These are phyloP conservation scores for Cremastobaeus sp. DNA, from an alignment of 2,888 invertebrate species.

Conservation along the genomic window DNA sequence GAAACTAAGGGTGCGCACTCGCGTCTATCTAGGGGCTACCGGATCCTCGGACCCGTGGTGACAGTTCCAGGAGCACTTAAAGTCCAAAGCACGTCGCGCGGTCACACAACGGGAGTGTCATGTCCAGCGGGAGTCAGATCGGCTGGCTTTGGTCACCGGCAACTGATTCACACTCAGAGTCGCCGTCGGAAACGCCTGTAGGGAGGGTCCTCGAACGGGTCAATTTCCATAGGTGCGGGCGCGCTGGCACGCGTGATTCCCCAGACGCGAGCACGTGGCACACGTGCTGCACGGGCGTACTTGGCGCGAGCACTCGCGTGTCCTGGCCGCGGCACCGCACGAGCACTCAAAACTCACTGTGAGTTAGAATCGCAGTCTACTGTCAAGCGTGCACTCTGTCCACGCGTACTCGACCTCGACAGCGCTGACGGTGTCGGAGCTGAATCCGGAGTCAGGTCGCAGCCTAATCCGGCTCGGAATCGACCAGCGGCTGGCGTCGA, in stretches of 20 bases:
- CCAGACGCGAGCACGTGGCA: slow-evolving; percentile 30
- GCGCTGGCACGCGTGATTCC: slow-evolving; percentile 34
- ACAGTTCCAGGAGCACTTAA: slow-evolving; percentile 8
- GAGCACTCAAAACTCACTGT: no score
- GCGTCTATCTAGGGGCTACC: slow-evolving; percentile 1
- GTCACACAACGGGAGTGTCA: slow-evolving; percentile 5
- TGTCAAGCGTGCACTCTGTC: slow-evolving; percentile 11
- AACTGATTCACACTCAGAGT: slow-evolving; percentile 41
- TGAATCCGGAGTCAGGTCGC: no score
- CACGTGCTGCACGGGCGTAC: slow-evolving; percentile 21
- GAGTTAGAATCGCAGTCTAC: not conserved
- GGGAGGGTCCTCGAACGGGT: slow-evolving; percentile 75
- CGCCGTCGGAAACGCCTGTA: slow-evolving; percentile 72
- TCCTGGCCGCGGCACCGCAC: slow-evolving; percentile 32
- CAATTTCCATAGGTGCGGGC: slow-evolving; percentile 72
- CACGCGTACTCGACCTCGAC: slow-evolving; percentile 14
- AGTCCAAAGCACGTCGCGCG: slow-evolving; percentile 29
- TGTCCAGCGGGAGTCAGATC: slow-evolving; percentile 5
- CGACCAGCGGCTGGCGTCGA: not conserved
- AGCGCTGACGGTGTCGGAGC: no score
- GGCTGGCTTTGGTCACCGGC: not conserved
- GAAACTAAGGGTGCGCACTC: slow-evolving; percentile 20
- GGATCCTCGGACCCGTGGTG: not conserved
- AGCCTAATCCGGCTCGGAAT: no score
- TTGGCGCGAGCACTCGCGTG: slow-evolving; percentile 18